phyloP scores from a whole-genome alignment of 2,113 vertebrate species.

The Seriola dumerili region DNA sequence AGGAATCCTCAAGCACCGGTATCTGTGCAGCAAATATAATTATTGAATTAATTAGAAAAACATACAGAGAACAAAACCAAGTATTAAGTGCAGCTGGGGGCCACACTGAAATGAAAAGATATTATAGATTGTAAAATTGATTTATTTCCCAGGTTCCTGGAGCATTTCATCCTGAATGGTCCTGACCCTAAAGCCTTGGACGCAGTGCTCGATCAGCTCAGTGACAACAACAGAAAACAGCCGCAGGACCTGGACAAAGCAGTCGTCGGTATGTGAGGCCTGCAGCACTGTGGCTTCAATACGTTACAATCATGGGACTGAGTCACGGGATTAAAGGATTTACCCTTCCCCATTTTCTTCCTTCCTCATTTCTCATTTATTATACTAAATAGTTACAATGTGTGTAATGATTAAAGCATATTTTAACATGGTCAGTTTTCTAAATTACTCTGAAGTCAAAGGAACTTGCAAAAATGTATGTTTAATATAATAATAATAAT shows the following conservation, averaged over 20 bases:
- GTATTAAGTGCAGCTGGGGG: neutral
- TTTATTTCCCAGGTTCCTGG: constrained; percentile 75
- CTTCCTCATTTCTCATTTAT: neutral
- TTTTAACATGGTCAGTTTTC: no score
- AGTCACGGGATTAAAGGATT: constrained; percentile 8
- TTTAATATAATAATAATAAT: neutral
- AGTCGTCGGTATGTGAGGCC: constrained; percentile 70
- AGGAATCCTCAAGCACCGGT: no score
- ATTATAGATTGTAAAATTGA: neutral
- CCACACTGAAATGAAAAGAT: neutral
- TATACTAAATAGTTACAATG: neutral
- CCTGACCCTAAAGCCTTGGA: constrained; percentile 77
- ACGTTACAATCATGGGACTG: constrained; percentile 34
- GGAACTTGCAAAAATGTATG: neutral
- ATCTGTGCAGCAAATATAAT: neutral
- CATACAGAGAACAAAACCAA: neutral
- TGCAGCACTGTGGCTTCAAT: constrained; percentile 19
- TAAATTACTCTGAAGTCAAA: neutral
- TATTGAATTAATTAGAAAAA: no score
- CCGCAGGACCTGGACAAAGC: constrained; percentile 82
- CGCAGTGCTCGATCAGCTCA: constrained; percentile 75
- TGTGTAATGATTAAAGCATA: neutral
- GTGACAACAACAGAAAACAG: constrained; percentile 76
- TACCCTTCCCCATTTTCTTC: neutral
- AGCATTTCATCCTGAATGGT: constrained; percentile 84